These are phyloP conservation scores for Cryptocephalus primarius DNA, from an alignment of 2,888 invertebrate genomes.

Conservation along the genomic window DNA sequence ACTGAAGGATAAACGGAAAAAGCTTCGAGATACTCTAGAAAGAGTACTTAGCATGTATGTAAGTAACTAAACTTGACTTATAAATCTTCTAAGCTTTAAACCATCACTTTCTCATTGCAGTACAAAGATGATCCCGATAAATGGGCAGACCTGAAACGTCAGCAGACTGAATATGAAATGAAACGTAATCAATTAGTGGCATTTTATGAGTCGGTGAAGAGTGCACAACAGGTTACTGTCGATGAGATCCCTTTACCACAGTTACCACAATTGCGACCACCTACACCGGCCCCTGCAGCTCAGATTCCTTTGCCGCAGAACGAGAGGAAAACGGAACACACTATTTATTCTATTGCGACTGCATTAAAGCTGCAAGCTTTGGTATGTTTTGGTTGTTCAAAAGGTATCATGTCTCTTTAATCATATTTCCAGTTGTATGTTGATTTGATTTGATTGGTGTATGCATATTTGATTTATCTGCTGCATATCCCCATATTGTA, in stretches of 20 bases:
- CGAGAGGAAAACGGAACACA: constrained; percentile 35
- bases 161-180: constrained; percentile 88
- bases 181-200: constrained; percentile 76
- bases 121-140: constrained; percentile 94
- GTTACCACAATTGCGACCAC: constrained; percentile 40
- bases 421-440: too few relatives aligned
- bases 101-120: constrained; percentile 37
- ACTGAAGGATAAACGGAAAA: constrained; percentile 90
- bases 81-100: background rate
- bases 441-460: too few relatives aligned
- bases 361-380: constrained; percentile 35
- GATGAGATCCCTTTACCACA: constrained; percentile 93
- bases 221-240: constrained; percentile 88
- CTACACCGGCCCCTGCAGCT: constrained; percentile 11
- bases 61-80: constrained; percentile 43
- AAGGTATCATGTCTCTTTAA: background rate
- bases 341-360: constrained; percentile 37
- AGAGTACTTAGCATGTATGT: constrained; percentile 92
- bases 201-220: constrained; percentile 90
- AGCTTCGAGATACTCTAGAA: constrained; percentile 88
- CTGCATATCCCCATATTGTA: too few relatives aligned
- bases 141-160: constrained; percentile 81
- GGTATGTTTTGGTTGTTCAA: constrained; percentile 10
- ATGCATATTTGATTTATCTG: too few relatives aligned
- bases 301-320: constrained; percentile 32